Evolutionary conservation across 2,797 vertebrate genomes (phyloP).

Genomic region (Sciaenops ocellatus): DNA sequence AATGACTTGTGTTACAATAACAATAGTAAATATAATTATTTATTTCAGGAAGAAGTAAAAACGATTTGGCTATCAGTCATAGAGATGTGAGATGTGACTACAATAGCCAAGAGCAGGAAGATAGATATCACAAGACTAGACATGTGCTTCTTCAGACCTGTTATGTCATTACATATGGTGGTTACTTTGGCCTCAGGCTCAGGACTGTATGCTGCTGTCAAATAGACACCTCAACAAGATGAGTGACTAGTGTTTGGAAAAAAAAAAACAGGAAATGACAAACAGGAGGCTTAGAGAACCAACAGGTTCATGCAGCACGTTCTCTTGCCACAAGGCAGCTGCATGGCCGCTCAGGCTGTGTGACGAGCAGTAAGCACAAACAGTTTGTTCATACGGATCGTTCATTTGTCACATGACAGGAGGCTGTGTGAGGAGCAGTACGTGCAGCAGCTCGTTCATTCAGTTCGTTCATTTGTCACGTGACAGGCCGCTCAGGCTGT

Average conservation of each 20-base stretch:
- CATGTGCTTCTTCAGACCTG: not conserved
- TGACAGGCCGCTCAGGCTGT: too few relatives aligned
- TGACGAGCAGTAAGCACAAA: too few relatives aligned
- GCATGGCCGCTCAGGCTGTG: too few relatives aligned
- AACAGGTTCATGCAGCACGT: too few relatives aligned
- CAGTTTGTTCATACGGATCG: too few relatives aligned
- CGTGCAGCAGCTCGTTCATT: too few relatives aligned
- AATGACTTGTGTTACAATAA: not conserved
- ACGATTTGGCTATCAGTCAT: not conserved
- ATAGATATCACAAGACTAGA: not conserved
- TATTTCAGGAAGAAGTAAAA: not conserved
- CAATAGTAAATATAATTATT: not conserved
- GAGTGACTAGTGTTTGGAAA: not conserved
- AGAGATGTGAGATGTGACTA: not conserved
- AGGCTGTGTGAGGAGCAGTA: too few relatives aligned
- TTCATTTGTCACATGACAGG: too few relatives aligned
- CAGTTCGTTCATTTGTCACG: too few relatives aligned
- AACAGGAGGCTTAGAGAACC: not conserved
- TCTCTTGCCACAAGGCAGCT: too few relatives aligned
- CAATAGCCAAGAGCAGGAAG: not conserved
- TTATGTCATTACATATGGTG: not conserved
- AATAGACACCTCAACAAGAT: constrained; percentile 14
- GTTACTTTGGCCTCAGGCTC: not conserved
- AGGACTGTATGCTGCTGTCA: not conserved
- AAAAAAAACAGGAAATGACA: not conserved